Percentiles rank a stretch among this genome's conserved stretches.
Evolutionary conservation across 2,888 invertebrate genomes (phyloP).

Genomic region (Venusia cambrica): DNA sequence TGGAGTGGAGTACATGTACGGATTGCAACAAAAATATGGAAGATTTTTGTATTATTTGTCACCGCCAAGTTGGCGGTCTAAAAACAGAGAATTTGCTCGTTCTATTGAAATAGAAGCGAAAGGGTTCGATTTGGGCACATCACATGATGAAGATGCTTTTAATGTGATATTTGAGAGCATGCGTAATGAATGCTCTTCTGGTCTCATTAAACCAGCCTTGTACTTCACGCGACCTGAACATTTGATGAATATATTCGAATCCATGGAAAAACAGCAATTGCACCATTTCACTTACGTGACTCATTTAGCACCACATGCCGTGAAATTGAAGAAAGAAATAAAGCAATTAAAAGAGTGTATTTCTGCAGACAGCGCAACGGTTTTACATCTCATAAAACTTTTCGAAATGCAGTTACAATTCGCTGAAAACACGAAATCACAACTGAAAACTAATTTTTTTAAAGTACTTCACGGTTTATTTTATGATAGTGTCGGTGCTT

Average conservation of each 20-base stretch:
- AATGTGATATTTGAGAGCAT: conserved; percentile 66
- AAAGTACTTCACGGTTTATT: conserved; percentile 80
- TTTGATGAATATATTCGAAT: conserved; percentile 78
- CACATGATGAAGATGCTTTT: conserved; percentile 62
- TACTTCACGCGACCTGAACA: conserved; percentile 80
- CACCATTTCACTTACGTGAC: conserved; percentile 83
- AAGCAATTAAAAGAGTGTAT: conserved; percentile 62
- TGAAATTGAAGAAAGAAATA: conserved; percentile 69
- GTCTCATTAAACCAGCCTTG: conserved; percentile 70
- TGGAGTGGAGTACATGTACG: conserved; percentile 83
- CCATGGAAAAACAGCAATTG: conserved; percentile 83
- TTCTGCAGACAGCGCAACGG: conserved; percentile 44
- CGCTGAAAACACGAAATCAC: conserved; percentile 72
- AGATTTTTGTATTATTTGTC: conserved; percentile 85
- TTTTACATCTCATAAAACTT: conserved; percentile 46
- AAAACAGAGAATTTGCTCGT: conserved; percentile 72
- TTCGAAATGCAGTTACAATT: conserved; percentile 51
- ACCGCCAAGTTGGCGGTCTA: conserved; percentile 80
- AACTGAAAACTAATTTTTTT: conserved; percentile 76
- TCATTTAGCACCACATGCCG: conserved; percentile 75
- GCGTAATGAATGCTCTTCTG: conserved; percentile 60
- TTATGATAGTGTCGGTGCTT: conserved; percentile 76
- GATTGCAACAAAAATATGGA: conserved; percentile 83
- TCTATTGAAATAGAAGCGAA: conserved; percentile 68
- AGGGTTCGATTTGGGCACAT: conserved; percentile 63